Evolutionary conservation across 2,797 vertebrate genomes (phyloP), one percentile per base, ranked within the genome.

Genomic region (Enteromius radiatus): DNA sequence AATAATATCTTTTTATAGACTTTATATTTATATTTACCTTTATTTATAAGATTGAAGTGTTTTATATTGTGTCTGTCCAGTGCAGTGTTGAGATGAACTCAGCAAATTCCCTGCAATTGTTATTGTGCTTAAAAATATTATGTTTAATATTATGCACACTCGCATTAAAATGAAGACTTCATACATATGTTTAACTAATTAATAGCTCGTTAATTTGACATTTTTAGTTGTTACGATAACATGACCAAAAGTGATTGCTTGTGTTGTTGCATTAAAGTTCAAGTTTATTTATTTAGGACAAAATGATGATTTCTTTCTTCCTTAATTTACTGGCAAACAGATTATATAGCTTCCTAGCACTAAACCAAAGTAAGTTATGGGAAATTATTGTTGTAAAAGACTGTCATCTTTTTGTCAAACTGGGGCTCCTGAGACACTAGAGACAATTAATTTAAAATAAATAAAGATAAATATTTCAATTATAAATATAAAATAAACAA

Each of bases 71-170:
- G 26, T 71, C 11, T 49, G 56, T 26, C 10, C 5, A 26, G 5
- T 26, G 28, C 67, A 69, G n/a, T 69, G n/a, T 47, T 19, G 15
- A 70, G 23, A 19, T 28, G 28, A 8, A 19, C 14, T 64, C 14
- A 8, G 15, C 31, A 19, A 45, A 17, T 45, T 45, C 23, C 23
- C 26, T 31, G 59, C 26, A 7, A 31, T 31, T 71, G 31, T 71
- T 21, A 3, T 71, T 49, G 17, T 19, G 7, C 23, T n/a, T 68
- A 8, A 68, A 68, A 68, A n/a, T n/a, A n/a, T n/a, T 23, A 3
- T 8, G n/a, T 41, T 68, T 68, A 68, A 68, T 68, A 68, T 43
- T 6, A 68, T 45, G 67, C 15, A 45, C 67, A 28, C 67, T 45
- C 41, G 2, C 67, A 45, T 41, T 45, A 7, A 43, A 69, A 56